Base-by-base conservation (phyloP, 2,797 vertebrate species). In the Sorex maritimensis region DNA sequence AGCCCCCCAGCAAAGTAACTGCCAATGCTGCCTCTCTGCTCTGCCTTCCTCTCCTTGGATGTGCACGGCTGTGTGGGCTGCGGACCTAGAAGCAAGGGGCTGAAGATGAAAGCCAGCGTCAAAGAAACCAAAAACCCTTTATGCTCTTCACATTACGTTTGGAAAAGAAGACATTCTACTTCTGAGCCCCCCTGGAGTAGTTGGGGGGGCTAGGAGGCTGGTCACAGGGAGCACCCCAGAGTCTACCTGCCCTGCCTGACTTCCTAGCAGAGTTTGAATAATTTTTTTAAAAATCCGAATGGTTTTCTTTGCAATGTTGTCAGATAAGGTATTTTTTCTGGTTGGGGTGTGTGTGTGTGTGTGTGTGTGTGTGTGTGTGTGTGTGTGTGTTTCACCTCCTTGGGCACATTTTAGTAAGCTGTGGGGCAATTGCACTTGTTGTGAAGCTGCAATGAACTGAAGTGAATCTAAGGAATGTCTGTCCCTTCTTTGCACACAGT, bases 361-460 rank as follows among this genome's bases (percentile, higher is more conserved):
- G 17, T 52, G 49, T 52, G 49, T 52, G 49, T 52, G 49, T 52
- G 49, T 52, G 49, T 52, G 49, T 24, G 34, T 41, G 11, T 69
- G 28, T 69, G 28, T 30, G 10, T 69, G 28, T 30, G 6, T 74
- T 86, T 65, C 49, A 58, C 61, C 55, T 71, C 19, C 71, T 78
- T 67, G 72, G 67, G 67, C 7, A 46, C 73, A 24, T 61, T 61
- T 61, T 61, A 19, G 58, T 81, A 15, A 49, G 67, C 5, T 5
- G n/a, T 30, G 38, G 19, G 75, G 11, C 52, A 88, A 41, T 49
- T 30, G 28, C 24, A 8, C 92, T 84, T 91, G 71, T 65, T 3
- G 38, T 44, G 34, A 87, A 74, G 82, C 30, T 52, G 26, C 86
- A 92, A 88, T 90, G 93, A 92, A 90, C 24, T 44, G 19, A 28